These are phyloP conservation scores for Heteronetta atricapilla DNA, from an alignment of 2,113 vertebrate species.

Conservation along the genomic window DNA sequence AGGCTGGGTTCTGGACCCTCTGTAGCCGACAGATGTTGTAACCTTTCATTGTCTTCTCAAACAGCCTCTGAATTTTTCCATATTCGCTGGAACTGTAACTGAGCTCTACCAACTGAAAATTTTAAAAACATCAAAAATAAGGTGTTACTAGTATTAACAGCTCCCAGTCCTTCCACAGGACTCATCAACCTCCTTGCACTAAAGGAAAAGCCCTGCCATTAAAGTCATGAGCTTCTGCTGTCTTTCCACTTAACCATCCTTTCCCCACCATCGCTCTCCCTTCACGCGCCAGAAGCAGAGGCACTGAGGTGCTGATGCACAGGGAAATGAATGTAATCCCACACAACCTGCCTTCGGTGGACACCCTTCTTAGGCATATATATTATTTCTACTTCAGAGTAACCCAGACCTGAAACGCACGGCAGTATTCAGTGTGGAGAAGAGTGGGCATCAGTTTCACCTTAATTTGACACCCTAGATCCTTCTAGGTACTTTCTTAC, in stretches of 20 bases:
- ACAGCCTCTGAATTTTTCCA: constrained; percentile 68
- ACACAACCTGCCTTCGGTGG: fast-evolving
- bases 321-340: not conserved
- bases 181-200: not conserved
- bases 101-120: constrained; percentile 76
- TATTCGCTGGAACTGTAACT: constrained; percentile 64
- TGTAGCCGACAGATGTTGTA: constrained; percentile 78
- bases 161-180: not conserved
- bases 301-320: not conserved
- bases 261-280: not conserved
- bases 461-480: not conserved
- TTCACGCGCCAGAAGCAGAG: not conserved
- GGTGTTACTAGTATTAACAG: not conserved
- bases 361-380: not conserved
- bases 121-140: not conserved
- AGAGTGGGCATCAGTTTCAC: not conserved
- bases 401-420: not conserved
- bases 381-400: not conserved
- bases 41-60: constrained; percentile 80
- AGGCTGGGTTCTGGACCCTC: constrained; percentile 84
- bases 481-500: not conserved
- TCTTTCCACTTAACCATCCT: not conserved
- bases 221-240: not conserved
- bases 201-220: not conserved
- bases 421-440: not conserved